Conservation (phyloP, 2,888 invertebrate species). For the Dynastes hyllus region DNA sequence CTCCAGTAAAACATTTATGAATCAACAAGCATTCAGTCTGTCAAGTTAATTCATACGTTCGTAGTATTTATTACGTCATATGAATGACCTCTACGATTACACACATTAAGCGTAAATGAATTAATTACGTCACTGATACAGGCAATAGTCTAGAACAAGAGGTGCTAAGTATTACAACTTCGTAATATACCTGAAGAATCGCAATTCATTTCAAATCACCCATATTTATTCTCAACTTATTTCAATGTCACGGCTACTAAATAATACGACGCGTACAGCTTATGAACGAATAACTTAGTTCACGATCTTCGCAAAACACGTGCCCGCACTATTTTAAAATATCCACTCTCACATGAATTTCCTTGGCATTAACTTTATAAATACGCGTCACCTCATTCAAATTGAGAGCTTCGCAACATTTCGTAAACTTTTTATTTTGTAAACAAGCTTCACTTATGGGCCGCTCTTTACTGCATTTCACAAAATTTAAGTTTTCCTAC, state of each 20-base stretch:
- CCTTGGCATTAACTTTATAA: constrained; percentile 43
- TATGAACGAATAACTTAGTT: constrained; percentile 5
- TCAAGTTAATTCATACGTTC: too few relatives aligned
- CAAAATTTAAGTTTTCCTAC: not conserved
- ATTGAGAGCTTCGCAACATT: not conserved
- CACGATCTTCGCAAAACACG: constrained; percentile 3
- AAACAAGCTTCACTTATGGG: not conserved
- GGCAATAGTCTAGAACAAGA: too few relatives aligned
- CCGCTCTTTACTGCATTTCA: not conserved
- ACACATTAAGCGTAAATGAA: too few relatives aligned
- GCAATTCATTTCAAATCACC: too few relatives aligned
- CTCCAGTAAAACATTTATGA: too few relatives aligned
- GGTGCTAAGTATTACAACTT: too few relatives aligned
- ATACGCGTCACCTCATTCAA: not conserved
- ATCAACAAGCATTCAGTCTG: too few relatives aligned
- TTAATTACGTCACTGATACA: too few relatives aligned
- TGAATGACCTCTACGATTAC: too few relatives aligned
- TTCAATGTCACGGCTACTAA: constrained; percentile 32
- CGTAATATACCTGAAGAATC: too few relatives aligned
- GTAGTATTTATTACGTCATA: too few relatives aligned
- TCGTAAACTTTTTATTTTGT: constrained; percentile 6
- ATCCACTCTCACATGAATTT: constrained; percentile 27
- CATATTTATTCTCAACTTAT: not conserved
- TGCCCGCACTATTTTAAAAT: constrained; percentile 12
- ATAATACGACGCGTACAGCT: not conserved